Percentiles rank a stretch among this genome's conserved stretches.
These are phyloP conservation scores for Megaustenia siamemsis DNA, from an alignment of 2,888 invertebrate genomes.

Conservation along the genomic window DNA sequence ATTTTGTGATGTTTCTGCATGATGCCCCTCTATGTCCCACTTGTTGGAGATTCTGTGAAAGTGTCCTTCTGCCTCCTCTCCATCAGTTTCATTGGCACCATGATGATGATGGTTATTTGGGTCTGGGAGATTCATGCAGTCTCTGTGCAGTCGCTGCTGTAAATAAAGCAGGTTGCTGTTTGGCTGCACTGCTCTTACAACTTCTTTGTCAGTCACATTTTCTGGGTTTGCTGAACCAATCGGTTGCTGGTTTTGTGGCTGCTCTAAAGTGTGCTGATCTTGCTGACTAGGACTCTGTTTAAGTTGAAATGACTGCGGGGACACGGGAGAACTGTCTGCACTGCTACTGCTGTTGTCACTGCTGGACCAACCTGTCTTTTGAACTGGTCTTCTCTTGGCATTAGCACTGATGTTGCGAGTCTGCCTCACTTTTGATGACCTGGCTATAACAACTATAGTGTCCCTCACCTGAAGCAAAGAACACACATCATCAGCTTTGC, in stretches of 20 bases:
- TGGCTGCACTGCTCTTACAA: neutral
- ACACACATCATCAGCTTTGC: neutral
- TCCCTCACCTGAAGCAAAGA: conserved; percentile 74
- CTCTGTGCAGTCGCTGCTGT: conserved; percentile 49
- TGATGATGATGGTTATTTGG: conserved; percentile 47
- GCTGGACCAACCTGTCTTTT: neutral
- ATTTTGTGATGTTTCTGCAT: neutral
- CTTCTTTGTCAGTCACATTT: neutral
- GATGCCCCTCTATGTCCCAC: conserved; percentile 5
- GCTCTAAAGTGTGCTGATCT: neutral
- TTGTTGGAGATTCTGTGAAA: conserved; percentile 44
- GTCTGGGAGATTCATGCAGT: conserved; percentile 42
- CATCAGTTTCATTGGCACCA: neutral
- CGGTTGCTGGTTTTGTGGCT: neutral
- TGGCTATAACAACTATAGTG: conserved; percentile 78
- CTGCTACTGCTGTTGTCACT: conserved; percentile 15
- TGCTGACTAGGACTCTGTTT: neutral
- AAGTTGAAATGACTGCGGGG: neutral
- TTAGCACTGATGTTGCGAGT: conserved; percentile 23
- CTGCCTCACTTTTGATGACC: conserved; percentile 65
- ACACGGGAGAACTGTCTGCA: neutral
- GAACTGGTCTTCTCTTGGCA: neutral
- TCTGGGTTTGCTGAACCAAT: neutral
- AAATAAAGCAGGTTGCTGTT: conserved; percentile 34
- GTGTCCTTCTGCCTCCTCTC: conserved; percentile 37